Evolutionary conservation across 1,140 invertebrate genomes (phyloP).

Genomic region (Arion vulgaris): DNA sequence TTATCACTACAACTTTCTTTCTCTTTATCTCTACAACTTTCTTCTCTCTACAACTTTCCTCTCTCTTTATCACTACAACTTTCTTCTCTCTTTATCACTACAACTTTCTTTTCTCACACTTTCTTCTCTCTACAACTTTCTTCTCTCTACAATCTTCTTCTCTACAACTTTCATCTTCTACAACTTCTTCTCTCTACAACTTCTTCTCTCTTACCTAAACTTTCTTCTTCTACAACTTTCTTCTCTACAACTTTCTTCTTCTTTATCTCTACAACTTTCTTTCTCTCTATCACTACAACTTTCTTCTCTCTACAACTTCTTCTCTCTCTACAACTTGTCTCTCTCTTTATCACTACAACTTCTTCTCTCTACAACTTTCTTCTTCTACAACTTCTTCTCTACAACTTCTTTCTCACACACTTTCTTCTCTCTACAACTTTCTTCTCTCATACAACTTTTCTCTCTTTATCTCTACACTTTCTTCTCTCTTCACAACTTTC

Average conservation of each 20-base stretch:
- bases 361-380: constrained; percentile 43
- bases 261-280: constrained; percentile 16
- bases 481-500: no score
- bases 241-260: constrained; percentile 41
- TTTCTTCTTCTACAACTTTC: constrained; percentile 31
- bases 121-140: no score
- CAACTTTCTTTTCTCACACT: no score
- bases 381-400: constrained; percentile 42
- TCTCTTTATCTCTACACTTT: no score
- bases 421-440: no score
- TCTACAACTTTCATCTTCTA: constrained; percentile 51
- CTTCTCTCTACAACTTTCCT: no score
- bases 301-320: constrained; percentile 35
- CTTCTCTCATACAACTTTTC: no score
- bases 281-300: neutral
- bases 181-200: constrained; percentile 43
- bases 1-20: no score
- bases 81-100: no score
- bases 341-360: constrained; percentile 47
- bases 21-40: no score
- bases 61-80: no score
- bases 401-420: no score
- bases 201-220: constrained; percentile 40
- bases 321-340: constrained; percentile 46
- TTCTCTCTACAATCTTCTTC: constrained; percentile 28